A percentile compares a stretch with the other conserved stretches of the same genome.
Evolutionary conservation across 2,797 vertebrate genomes (phyloP).

Genomic region (Delichon dasypus): DNA sequence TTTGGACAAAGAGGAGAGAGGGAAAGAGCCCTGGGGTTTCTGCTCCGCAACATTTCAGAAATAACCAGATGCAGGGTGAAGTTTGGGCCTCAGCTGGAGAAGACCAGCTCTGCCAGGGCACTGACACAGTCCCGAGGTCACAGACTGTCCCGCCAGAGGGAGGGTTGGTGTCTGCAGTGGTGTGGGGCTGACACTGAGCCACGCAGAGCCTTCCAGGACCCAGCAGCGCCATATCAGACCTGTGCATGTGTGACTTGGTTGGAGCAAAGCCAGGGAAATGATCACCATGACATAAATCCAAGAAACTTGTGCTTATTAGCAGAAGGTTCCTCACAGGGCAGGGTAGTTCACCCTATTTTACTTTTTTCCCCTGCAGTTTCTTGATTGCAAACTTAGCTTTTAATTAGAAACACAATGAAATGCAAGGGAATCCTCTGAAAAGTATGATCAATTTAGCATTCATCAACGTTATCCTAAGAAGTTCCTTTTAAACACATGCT

Average conservation of each 20-base stretch:
- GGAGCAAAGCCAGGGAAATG: neutral
- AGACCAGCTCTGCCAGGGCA: neutral
- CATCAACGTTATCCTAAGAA: neutral
- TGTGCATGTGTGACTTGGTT: neutral
- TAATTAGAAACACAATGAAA: neutral
- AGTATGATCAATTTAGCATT: neutral
- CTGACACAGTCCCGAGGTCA: neutral
- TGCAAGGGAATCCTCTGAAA: neutral
- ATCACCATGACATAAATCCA: neutral
- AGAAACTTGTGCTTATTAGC: neutral
- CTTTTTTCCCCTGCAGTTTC: neutral
- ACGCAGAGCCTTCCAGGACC: neutral
- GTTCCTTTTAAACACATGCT: constrained; percentile 2
- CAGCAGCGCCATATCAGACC: neutral
- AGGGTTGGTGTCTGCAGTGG: neutral
- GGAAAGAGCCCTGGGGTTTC: neutral
- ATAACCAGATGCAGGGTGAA: neutral
- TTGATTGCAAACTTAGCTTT: neutral
- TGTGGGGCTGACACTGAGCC: fast-evolving
- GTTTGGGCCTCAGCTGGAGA: neutral
- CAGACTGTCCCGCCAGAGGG: neutral
- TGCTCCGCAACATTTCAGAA: neutral
- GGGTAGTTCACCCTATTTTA: neutral
- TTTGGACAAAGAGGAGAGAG: neutral
- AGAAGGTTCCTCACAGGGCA: neutral